A percentile compares a stretch with the other conserved stretches of the same genome.
These are phyloP conservation scores for Fregata magnificens DNA, from an alignment of 2,113 vertebrate genomes.

Conservation along the genomic window DNA sequence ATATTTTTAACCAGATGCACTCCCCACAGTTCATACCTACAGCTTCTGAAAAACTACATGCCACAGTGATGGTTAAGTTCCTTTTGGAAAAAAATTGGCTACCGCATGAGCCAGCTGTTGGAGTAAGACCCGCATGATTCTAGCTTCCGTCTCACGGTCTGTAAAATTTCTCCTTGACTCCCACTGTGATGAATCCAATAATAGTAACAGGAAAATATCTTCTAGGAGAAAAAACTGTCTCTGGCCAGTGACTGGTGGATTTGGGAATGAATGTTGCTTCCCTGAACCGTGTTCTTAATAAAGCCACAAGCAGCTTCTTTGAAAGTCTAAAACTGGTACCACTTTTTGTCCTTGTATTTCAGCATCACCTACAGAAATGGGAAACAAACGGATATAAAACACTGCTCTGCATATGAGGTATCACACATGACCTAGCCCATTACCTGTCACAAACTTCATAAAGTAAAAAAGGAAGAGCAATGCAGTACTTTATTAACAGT, in stretches of 20 bases:
- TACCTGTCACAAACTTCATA: neutral
- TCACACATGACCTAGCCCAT: neutral
- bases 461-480: neutral
- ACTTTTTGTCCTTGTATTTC: slow-evolving; percentile 99
- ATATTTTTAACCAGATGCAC: slow-evolving; percentile 67
- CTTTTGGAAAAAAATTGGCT: slow-evolving; percentile 10
- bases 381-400: neutral
- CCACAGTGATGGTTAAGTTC: slow-evolving; percentile 69
- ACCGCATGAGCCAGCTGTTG: slow-evolving; percentile 1
- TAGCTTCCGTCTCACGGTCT: neutral
- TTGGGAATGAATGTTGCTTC: slow-evolving; percentile 73
- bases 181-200: slow-evolving; percentile 50
- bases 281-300: slow-evolving; percentile 66
- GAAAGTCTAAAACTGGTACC: slow-evolving; percentile 94
- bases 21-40: slow-evolving; percentile 69
- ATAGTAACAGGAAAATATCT: slow-evolving; percentile 57
- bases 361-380: slow-evolving; percentile 88
- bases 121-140: neutral
- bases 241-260: slow-evolving; percentile 57
- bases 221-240: slow-evolving; percentile 62
- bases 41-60: slow-evolving; percentile 67
- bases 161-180: slow-evolving; percentile 36
- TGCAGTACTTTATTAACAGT: neutral
- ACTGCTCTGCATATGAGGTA: neutral
- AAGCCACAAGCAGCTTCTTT: slow-evolving; percentile 43